phyloP scores from a whole-genome alignment of 1,140 invertebrate genomes.

The Andrena cerasifolii region DNA sequence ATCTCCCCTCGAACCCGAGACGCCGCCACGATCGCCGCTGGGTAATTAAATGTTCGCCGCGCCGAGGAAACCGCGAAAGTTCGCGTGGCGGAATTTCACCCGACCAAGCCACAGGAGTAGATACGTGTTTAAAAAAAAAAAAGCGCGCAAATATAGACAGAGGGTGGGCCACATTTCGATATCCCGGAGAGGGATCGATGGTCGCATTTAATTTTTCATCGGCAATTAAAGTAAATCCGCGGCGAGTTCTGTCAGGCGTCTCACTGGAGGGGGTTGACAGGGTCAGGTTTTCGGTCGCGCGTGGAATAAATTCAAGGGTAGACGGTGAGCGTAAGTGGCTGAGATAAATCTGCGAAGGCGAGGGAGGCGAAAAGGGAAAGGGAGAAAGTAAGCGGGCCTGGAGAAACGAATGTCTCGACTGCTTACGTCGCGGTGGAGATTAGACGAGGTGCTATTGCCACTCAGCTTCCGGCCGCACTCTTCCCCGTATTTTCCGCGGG shows the following conservation, averaged over 20 bases:
- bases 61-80: neutral
- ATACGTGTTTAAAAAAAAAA: too few species aligned
- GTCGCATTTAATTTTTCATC: conserved; percentile 12
- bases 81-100: neutral
- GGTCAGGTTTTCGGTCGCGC: neutral
- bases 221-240: conserved; percentile 35
- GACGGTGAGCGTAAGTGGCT: conserved; percentile 13
- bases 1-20: neutral
- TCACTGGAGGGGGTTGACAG: neutral
- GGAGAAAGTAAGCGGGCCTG: neutral
- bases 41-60: conserved; percentile 20
- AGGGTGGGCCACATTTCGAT: too few species aligned
- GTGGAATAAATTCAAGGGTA: conserved; percentile 25
- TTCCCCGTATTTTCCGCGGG: too few species aligned
- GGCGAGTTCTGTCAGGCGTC: conserved; percentile 7
- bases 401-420: conserved; percentile 23
- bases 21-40: neutral
- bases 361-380: neutral
- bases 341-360: conserved; percentile 18
- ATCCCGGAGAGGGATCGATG: neutral
- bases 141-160: too few species aligned
- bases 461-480: too few species aligned
- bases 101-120: too few species aligned
- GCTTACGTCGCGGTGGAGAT: neutral
- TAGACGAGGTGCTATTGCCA: neutral